Percentiles rank a stretch among this genome's conserved stretches.
Evolutionary conservation across 92 coral and sea anemone species (phyloP).

Genomic region (Zoanthus solanderi): DNA sequence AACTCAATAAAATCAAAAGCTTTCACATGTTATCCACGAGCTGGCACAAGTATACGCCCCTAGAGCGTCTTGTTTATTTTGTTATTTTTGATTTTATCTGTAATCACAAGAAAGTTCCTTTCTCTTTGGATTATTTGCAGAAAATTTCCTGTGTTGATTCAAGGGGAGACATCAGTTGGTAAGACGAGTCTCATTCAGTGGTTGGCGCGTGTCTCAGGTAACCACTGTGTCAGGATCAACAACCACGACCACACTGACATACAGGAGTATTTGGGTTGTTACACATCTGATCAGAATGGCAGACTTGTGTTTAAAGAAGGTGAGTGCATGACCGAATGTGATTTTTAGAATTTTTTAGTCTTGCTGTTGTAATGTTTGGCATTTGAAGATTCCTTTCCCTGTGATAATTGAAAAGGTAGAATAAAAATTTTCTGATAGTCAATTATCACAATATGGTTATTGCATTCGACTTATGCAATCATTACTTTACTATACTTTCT

Average conservation of each 20-base stretch:
- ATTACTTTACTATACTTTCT: too few relatives aligned
- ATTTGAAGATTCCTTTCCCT: too few relatives aligned
- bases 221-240: constrained; percentile 92
- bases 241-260: constrained; percentile 99
- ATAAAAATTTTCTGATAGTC: too few relatives aligned
- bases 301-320: constrained; percentile 98
- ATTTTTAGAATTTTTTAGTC: not conserved
- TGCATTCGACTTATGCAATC: too few relatives aligned
- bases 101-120: not conserved
- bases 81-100: too few relatives aligned
- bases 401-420: too few relatives aligned
- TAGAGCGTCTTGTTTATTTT: too few relatives aligned
- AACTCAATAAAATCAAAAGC: too few relatives aligned
- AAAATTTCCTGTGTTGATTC: constrained; percentile 90
- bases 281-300: constrained; percentile 90
- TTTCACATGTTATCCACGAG: too few relatives aligned
- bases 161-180: constrained; percentile 99
- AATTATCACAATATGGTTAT: too few relatives aligned
- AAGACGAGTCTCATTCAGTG: constrained; percentile 96
- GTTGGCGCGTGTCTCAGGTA: constrained; percentile 94
- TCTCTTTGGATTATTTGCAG: constrained; percentile 53
- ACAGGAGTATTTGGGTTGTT: constrained; percentile 97
- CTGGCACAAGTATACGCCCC: too few relatives aligned
- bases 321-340: not conserved
- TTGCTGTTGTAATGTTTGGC: not conserved